Evolutionary conservation across 2,113 vertebrate genomes (phyloP).

Genomic region (Chaenogobius annularis): DNA sequence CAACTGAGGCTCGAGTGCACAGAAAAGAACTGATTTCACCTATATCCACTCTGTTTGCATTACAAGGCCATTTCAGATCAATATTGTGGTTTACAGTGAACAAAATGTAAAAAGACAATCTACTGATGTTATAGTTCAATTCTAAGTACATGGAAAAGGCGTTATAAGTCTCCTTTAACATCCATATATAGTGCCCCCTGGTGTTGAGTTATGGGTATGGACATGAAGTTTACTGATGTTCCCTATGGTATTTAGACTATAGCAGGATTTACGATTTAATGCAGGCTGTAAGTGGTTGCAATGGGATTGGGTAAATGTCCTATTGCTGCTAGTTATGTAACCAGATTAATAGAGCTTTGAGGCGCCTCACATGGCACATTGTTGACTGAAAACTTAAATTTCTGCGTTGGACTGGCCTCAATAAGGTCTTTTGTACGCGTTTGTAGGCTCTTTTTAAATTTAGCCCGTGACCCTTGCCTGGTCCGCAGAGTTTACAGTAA

Average conservation of each 20-base stretch:
- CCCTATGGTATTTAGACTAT: not conserved
- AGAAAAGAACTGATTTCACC: too few species aligned
- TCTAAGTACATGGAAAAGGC: too few species aligned
- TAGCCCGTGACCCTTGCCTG: not conserved
- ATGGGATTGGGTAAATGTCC: not conserved
- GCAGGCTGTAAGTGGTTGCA: not conserved
- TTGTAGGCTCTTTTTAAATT: not conserved
- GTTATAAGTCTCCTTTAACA: not conserved
- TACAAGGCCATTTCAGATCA: too few species aligned
- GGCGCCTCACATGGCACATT: not conserved
- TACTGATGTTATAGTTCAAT: too few species aligned
- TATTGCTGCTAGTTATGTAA: not conserved
- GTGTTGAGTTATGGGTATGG: not conserved
- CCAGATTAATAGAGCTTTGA: not conserved
- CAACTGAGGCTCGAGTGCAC: too few species aligned
- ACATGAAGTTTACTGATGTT: not conserved
- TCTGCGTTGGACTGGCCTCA: constrained; percentile 7
- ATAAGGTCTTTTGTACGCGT: not conserved
- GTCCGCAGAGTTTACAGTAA: constrained; percentile 1
- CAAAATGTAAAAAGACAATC: too few species aligned
- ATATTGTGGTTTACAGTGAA: too few species aligned
- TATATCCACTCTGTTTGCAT: too few species aligned
- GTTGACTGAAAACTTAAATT: constrained; percentile 3
- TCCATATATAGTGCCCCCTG: not conserved
- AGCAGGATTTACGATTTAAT: not conserved